Evolutionary conservation across 35 echinoderm and acorn worm genomes (phyloP), one percentile per base, ranked within the genome.

Genomic region (Strongylocentrotus purpuratus): DNA sequence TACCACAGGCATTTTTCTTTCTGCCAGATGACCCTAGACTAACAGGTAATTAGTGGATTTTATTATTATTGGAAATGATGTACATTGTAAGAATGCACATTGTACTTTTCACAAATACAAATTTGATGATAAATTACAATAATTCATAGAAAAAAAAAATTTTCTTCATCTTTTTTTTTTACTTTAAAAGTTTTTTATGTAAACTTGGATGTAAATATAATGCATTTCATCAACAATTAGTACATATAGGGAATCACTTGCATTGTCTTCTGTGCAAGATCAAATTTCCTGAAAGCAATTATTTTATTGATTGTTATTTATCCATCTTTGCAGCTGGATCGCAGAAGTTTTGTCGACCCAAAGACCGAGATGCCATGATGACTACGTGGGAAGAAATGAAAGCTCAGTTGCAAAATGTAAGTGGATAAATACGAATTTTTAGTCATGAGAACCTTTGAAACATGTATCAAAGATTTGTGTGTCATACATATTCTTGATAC

Each of bases 1-100:
- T 89, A 48, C 89, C 78, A 12, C 78, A 94, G 28, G 93, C 35
- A 1, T 98, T 98, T 87, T 98, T 98, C 96, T 98, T 98, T 95
- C 94, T 88, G 31, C 32, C 17, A 55, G 59, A 98, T 86, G 97
- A 98, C n/a, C 31, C 87, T 31, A 94, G 97, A 86, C 85, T 96
- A 33, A 94, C 94, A 94, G 96, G 97, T 98, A 94, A 95, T 89
- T 89, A 15, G 4, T 78, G 20, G 7, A 25, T 78, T n/a, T n/a
- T 70, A 14, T 28, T 78, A 78, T 8, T 2, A 78, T 78, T 4
- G 7, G 7, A 78, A 78, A 28, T 78, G 65, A 4, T 4, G 4
- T 78, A 8, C 28, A n/a, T 78, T 28, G 0, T 28, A 0, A 22
- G 25, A 78, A 78, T 78, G 28, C 7, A 22, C 20, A 28, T 78